phyloP scores from a whole-genome alignment of 2,113 vertebrate species.

The Tympanuchus pallidicinctus region DNA sequence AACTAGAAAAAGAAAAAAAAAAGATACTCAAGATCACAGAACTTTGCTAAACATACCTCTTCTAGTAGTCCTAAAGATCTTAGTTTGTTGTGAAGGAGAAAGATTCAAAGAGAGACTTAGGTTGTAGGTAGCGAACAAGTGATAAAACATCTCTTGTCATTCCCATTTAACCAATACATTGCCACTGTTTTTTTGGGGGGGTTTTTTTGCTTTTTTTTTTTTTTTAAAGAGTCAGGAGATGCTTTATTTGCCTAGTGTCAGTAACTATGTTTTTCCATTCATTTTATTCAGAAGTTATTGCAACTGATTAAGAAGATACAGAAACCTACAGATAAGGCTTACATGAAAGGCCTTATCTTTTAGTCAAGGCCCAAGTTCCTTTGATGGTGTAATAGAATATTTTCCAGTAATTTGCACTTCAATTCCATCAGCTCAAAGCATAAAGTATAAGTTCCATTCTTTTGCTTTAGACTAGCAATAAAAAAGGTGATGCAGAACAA shows the following conservation, averaged over 20 bases:
- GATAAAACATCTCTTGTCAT: not conserved
- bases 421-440: conserved; percentile 11
- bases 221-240: not conserved
- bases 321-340: conserved; percentile 9
- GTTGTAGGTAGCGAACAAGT: not conserved
- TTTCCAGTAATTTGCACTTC: conserved; percentile 10
- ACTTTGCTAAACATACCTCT: not conserved
- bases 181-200: not conserved
- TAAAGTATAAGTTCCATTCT: not conserved
- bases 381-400: not conserved
- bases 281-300: conserved; percentile 27
- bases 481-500: conserved; percentile 21
- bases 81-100: too few species aligned
- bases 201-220: not conserved
- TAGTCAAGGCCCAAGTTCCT: not conserved
- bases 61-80: not conserved
- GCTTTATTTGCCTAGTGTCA: not conserved
- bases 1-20: not conserved
- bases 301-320: conserved; percentile 28
- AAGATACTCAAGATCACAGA: not conserved
- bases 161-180: not conserved
- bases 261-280: not conserved
- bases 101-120: not conserved
- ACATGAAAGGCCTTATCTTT: conserved; percentile 37
- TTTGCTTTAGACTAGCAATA: conserved; percentile 5